Evolutionary conservation across 2,797 vertebrate genomes (phyloP).

Genomic region (Hippoglossus hippoglossus): DNA sequence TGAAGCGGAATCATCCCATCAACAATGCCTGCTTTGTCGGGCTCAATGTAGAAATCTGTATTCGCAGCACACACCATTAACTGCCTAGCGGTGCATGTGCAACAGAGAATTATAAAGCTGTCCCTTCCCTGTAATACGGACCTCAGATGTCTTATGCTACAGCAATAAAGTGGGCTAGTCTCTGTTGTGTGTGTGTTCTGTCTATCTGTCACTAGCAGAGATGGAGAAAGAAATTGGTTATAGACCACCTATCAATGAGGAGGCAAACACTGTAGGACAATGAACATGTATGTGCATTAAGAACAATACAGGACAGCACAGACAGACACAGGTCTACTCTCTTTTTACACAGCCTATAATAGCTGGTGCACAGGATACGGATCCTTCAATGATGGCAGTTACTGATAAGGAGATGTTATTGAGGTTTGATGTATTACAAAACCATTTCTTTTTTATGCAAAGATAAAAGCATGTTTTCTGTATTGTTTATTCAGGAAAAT

Average conservation of each 20-base stretch:
- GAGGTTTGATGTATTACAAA: too few relatives aligned
- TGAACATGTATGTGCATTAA: conserved; percentile 11
- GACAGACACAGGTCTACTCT: neutral
- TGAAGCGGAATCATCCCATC: conserved; percentile 53
- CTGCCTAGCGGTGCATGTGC: conserved; percentile 63
- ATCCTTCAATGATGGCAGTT: neutral
- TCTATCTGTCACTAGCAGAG: conserved; percentile 36
- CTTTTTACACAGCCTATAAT: conserved; percentile 14
- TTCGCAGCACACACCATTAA: conserved; percentile 74
- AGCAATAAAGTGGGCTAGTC: conserved; percentile 47
- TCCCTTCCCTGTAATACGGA: conserved; percentile 59
- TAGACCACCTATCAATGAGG: conserved; percentile 10
- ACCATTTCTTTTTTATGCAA: too few relatives aligned
- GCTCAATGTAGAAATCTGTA: conserved; percentile 66
- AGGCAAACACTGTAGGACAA: conserved; percentile 23
- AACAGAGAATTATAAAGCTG: conserved; percentile 69
- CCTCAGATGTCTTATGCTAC: conserved; percentile 43
- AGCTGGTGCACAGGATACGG: neutral
- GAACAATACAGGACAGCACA: conserved; percentile 4
- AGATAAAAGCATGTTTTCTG: too few relatives aligned
- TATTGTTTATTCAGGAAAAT: too few relatives aligned
- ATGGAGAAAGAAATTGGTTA: conserved; percentile 33
- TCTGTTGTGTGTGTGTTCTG: conserved; percentile 29
- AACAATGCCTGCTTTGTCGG: conserved; percentile 62
- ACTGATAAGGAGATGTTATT: too few relatives aligned